phyloP scores from a whole-genome alignment of 1,140 invertebrate genomes.

The Drosophila nikananu region DNA sequence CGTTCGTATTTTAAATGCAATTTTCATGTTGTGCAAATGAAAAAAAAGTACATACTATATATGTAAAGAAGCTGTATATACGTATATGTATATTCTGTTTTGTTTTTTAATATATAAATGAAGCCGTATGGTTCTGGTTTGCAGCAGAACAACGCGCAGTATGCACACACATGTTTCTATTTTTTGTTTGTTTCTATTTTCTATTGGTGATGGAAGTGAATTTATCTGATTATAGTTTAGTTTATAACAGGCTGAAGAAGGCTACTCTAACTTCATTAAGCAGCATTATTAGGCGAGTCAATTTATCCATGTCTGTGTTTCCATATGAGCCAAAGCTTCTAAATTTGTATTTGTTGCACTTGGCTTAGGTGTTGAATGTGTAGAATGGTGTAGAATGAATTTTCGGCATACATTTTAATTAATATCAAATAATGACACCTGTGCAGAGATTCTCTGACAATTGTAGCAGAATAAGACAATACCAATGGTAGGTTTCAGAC shows the following conservation, averaged over 20 bases:
- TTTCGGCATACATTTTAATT: not conserved
- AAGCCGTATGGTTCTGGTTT: not conserved
- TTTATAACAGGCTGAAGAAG: too few relatives aligned
- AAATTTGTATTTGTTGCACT: too few relatives aligned
- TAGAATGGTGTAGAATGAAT: too few relatives aligned
- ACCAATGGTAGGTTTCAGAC: not conserved
- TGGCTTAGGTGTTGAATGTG: too few relatives aligned
- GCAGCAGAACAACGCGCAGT: not conserved
- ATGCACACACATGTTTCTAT: not conserved
- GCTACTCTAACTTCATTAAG: too few relatives aligned
- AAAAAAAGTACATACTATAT: not conserved
- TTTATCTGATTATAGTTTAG: too few relatives aligned
- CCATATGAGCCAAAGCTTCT: not conserved
- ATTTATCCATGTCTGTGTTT: too few relatives aligned
- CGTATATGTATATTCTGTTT: too few relatives aligned
- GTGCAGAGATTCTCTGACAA: not conserved
- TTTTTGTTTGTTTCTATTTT: not conserved
- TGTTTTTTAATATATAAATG: not conserved
- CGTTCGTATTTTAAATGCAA: conserved; percentile 36
- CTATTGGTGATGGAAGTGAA: not conserved
- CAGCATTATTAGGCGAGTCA: too few relatives aligned
- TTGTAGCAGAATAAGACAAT: not conserved
- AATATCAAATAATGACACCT: not conserved
- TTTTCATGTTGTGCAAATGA: conserved; percentile 27
- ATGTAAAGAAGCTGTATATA: not conserved